A percentile compares a stretch with the other conserved stretches of the same genome.
Evolutionary conservation across 2,888 invertebrate genomes (phyloP).

Genomic region (Agrilus cyanescens): DNA sequence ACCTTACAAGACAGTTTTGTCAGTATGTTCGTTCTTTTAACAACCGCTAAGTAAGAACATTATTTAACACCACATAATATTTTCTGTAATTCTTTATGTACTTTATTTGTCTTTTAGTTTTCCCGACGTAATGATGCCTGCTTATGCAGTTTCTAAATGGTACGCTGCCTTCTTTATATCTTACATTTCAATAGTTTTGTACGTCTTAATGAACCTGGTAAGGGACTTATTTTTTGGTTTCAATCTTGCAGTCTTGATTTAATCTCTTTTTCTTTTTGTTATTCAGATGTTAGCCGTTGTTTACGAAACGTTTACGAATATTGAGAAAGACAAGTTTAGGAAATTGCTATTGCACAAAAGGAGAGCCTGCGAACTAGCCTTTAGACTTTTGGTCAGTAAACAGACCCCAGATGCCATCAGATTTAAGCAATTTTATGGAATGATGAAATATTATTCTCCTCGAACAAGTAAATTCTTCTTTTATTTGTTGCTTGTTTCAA

Average conservation of each 20-base stretch:
- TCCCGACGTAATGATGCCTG: constrained; percentile 90
- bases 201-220: constrained; percentile 81
- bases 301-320: constrained; percentile 77
- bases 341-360: constrained; percentile 71
- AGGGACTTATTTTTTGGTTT: constrained; percentile 27
- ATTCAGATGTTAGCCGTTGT: constrained; percentile 76
- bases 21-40: constrained; percentile 79
- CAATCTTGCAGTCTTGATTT: neutral
- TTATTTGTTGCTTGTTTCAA: neutral
- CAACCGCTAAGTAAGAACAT: constrained; percentile 73
- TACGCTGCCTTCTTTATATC: constrained; percentile 78
- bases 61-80: constrained; percentile 26
- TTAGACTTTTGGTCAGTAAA: constrained; percentile 66
- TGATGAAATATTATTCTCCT: constrained; percentile 68
- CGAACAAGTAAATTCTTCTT: constrained; percentile 45
- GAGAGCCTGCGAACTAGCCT: constrained; percentile 70
- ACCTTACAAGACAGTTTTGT: constrained; percentile 74
- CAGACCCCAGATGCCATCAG: constrained; percentile 55
- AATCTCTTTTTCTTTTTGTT: neutral
- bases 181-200: constrained; percentile 73
- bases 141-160: constrained; percentile 69
- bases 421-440: constrained; percentile 67
- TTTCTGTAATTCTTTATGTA: constrained; percentile 33
- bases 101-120: constrained; percentile 50
- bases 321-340: constrained; percentile 75